These are phyloP conservation scores for Phainopepla nitens DNA, from an alignment of 2,113 vertebrate genomes.

Conservation along the genomic window DNA sequence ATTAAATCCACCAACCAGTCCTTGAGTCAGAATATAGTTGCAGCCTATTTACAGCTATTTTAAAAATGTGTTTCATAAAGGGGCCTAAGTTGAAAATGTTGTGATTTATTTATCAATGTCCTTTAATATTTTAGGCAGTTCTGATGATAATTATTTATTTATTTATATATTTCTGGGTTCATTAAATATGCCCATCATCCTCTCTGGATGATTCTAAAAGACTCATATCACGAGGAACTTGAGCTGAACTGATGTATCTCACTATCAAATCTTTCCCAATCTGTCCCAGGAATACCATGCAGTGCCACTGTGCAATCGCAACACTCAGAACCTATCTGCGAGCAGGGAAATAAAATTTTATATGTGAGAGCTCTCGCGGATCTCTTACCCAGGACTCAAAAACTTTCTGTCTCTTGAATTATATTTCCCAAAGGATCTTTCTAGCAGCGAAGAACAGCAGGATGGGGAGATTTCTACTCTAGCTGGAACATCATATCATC, in stretches of 20 bases:
- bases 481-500: not conserved
- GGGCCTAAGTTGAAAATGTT: not conserved
- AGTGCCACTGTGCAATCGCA: not conserved
- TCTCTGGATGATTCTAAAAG: not conserved
- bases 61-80: conserved; percentile 1
- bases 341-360: not conserved
- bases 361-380: not conserved
- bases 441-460: not conserved
- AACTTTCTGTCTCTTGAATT: not conserved
- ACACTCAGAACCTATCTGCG: not conserved
- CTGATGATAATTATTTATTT: not conserved
- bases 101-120: conserved; percentile 18
- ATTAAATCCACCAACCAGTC: not conserved
- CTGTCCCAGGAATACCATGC: not conserved
- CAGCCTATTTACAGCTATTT: conserved; percentile 3
- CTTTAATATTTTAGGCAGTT: conserved; percentile 43
- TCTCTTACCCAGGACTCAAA: not conserved
- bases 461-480: not conserved
- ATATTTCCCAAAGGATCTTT: not conserved
- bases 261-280: not conserved
- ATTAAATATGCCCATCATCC: conserved; percentile 4
- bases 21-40: not conserved
- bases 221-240: not conserved
- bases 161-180: conserved; percentile 16
- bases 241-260: not conserved